phyloP scores from a whole-genome alignment of 1,140 invertebrate genomes.

The Drosophila funebris region DNA sequence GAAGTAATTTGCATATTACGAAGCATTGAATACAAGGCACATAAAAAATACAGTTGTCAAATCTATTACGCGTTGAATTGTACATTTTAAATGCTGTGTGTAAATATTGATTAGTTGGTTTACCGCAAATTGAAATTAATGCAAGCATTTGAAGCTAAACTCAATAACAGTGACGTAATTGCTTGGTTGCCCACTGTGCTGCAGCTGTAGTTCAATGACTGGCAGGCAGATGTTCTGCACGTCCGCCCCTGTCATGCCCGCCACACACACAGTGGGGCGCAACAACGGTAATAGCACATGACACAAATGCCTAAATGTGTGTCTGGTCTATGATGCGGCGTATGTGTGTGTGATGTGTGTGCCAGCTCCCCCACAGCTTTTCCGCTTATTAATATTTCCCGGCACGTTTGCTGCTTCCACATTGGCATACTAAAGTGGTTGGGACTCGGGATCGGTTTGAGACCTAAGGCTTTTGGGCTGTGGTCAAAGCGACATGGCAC shows the following conservation, averaged over 20 bases:
- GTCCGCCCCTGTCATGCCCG: constrained; percentile 23
- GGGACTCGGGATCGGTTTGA: constrained; percentile 10
- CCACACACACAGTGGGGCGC: constrained; percentile 46
- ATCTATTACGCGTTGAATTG: neutral
- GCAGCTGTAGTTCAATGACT: constrained; percentile 71
- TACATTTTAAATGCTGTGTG: neutral
- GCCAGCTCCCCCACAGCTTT: constrained; percentile 55
- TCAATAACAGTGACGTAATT: neutral
- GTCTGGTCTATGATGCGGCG: neutral
- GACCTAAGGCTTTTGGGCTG: constrained; percentile 3
- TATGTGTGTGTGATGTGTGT: constrained; percentile 11
- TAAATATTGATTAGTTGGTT: neutral
- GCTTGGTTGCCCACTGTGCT: constrained; percentile 19
- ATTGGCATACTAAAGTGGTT: constrained; percentile 51
- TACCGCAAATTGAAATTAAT: constrained; percentile 12
- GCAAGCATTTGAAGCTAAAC: neutral
- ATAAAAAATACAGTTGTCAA: neutral
- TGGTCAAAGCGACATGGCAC: neutral
- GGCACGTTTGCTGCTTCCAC: constrained; percentile 56
- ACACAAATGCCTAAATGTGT: constrained; percentile 65
- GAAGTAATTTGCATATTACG: neutral
- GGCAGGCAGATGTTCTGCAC: constrained; percentile 55
- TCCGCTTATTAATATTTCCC: constrained; percentile 79
- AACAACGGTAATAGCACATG: constrained; percentile 64
- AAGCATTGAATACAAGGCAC: neutral